Base-by-base conservation (phyloP, 1,140 invertebrate genomes). In the Listronotus oregonensis region DNA sequence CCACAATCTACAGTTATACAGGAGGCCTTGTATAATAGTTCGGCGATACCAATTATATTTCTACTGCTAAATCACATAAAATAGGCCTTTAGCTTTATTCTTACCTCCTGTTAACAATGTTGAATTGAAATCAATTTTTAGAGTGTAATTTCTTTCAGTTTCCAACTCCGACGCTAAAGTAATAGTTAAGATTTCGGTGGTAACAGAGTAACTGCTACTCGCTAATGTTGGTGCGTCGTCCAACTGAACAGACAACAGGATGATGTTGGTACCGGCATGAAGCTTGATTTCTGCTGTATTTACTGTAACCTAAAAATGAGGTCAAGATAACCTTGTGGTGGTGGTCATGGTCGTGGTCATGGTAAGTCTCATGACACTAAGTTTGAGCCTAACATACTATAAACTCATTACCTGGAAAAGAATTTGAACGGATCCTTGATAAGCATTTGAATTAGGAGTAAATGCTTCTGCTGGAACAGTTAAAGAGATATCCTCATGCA, bases 401-500 rank as follows among this genome's bases (percentile, higher is more conserved):
- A n/a, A n/a, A 27, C 21, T 4, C 11, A 21, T 59, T 32, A 59
- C 56, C 27, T 59, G 56, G 11, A 59, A 59, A 12, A 12, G 9
- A 34, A 59, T 59, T 31, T 34, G 17, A 1, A 59, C 56, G 14
- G n/a, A 57, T 43, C 54, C 54, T 9, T 37, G 18, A 42, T 57
- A 57, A n/a, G n/a, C 43, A 21, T 15, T 43, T 9, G 54, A 43
- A 1, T 14, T 10, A 12, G 6, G 12, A 0, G 37, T 46, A 8
- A 59, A 59, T 12, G 56, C 6, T n/a, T 46, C 43, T 7, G 8
- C 21, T 17, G 58, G 47, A 51, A 60, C 17, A 40, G 40, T 21
- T n/a, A 60, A 14, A 21, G 49, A 14, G 15, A 60, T 39, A 51
- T 49, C 58, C 18, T 60, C 49, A 37, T 60, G 58, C 8, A 50